Base-by-base conservation (phyloP, 2,797 vertebrate species). In the Nyctalus aviator region DNA sequence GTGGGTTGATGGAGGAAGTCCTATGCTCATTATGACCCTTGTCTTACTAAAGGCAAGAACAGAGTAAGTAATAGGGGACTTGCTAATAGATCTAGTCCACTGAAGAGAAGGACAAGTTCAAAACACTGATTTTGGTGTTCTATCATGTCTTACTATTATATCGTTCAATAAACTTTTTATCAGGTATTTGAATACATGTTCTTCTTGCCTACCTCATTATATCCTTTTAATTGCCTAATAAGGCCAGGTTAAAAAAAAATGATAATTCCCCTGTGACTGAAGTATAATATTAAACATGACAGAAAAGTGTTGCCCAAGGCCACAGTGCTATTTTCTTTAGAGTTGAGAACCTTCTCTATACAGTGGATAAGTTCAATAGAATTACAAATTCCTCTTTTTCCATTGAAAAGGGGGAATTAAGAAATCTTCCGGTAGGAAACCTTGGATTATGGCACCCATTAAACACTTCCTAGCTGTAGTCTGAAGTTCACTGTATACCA, bases 281-380 rank as follows among this genome's bases (percentile, higher is more conserved):
- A 90, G 46, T 62, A 90, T 77, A 83, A 59, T 64, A 9, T 48
- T 44, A 85, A 8, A 20, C 72, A n/a, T 11, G 5, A 13, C 15
- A 27, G 15, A 41, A 68, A 62, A 78, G 14, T 48, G 27, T 12
- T 62, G 17, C 25, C 20, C 25, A 64, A 62, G 48, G 32, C 15
- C 82, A 76, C 13, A 27, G 4, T 50, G 50, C 17, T 76, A 30
- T 88, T 89, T 89, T 83, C n/a, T 75, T 91, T 95, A 76, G 37
- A 87, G 30, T 86, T 41, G 48, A 92, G 62, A 91, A 77, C 1
- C 5, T 72, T 88, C 32, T 66, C 68, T 57, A 44, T 55, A 5
- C 6, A 55, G 10, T 10, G 41, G n/a, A 41, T 79, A 66, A 46
- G 8, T 71, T 81, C 21, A 75, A 4, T 35, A 93, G 21, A 93